These are phyloP conservation scores for Hartigia nigra DNA, from an alignment of 2,888 invertebrate genomes.

Conservation along the genomic window DNA sequence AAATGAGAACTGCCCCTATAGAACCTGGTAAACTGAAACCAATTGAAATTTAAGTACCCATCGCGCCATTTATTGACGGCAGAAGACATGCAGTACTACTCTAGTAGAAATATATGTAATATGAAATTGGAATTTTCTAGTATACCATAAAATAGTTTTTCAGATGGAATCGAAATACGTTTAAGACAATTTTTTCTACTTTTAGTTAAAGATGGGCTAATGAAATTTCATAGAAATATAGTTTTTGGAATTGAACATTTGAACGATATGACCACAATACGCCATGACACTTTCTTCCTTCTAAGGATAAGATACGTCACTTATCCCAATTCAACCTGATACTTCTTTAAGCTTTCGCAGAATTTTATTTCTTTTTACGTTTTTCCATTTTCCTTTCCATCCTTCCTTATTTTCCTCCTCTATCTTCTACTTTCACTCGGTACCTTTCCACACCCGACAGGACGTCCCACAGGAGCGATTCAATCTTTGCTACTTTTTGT, in stretches of 20 bases:
- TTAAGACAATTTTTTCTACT: neutral
- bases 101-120: neutral
- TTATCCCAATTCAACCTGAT: constrained; percentile 29
- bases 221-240: neutral
- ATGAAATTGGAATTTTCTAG: neutral
- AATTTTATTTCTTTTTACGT: neutral
- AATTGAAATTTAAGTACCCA: constrained; percentile 29
- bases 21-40: constrained; percentile 22
- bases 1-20: neutral
- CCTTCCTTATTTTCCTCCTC: constrained; percentile 11
- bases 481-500: constrained; percentile 46
- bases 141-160: neutral
- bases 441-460: constrained; percentile 7
- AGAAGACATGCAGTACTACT: neutral
- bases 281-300: neutral
- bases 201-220: neutral
- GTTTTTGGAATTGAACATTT: neutral
- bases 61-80: neutral
- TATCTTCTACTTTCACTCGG: constrained; percentile 18
- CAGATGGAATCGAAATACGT: neutral
- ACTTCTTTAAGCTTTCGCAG: neutral
- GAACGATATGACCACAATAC: neutral
- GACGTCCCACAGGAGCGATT: constrained; percentile 47
- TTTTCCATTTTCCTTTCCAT: constrained; percentile 38
- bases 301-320: constrained; percentile 16